Evolutionary conservation across 2,888 invertebrate genomes (phyloP), one percentile per base, ranked within the genome.

Genomic region (Eristalinus aeneus): DNA sequence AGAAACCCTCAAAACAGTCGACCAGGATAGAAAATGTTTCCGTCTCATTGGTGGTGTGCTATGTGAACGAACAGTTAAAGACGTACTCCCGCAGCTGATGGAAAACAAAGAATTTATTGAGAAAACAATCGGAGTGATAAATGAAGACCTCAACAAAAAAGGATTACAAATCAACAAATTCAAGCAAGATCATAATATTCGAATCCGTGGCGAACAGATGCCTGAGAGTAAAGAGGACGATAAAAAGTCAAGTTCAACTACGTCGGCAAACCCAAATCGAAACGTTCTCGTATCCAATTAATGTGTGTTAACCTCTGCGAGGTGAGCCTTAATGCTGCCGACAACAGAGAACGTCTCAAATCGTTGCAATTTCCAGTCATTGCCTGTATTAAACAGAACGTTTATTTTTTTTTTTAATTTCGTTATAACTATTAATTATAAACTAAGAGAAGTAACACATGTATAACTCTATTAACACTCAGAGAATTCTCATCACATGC

Each of bases 21-120:
- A 97, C 90, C 95, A 94, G 12, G 94, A 95, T 71, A 95, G 98
- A 89, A 97, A 96, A 92, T 99, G 99, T 92, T 99, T 96, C 92
- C 95, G 98, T 90, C 95, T 98, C 94, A 96, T 99, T 88, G 98
- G 98, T 72, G 98, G 98, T 31, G 97, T 99, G 77, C 93, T 99
- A 73, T 97, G 98, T 88, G 98, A 99, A 93, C 94, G 97, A 89
- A 98, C 97, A 11, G 99, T 98, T 0, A 96, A 96, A 90, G 98
- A 97, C 89, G 97, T 99, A 67, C 93, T 98, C 89, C 98, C 98
- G 12, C 96, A 96, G 88, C 93, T 99, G 84, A 93, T 95, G 88
- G 94, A 94, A 88, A 98, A 98, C 92, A 95, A 95, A 91, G 96
- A 97, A 89, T 94, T 97, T 94, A 94, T 98, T 88, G 94, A 95